Base-by-base conservation (phyloP, 2,113 vertebrate species). In the Pungitius pungitius region DNA sequence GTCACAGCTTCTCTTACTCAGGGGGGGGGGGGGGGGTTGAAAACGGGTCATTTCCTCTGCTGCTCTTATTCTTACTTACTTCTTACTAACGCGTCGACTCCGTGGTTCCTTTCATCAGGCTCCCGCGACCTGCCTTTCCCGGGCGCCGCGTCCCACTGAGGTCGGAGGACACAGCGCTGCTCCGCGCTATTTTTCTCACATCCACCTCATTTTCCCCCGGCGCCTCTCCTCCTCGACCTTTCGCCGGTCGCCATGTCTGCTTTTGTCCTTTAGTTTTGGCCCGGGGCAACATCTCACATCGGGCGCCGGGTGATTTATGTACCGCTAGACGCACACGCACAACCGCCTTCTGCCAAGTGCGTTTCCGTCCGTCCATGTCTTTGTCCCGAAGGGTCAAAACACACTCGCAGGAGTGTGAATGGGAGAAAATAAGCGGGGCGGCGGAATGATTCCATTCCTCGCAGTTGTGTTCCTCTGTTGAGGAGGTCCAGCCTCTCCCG, bases 291-390 rank as follows among this genome's bases (percentile, higher is more conserved):
- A 83, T 80, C 88, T 89, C 86, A 86, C 87, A 83, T 82, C 86
- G 33, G 55, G 72, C 22, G 73, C 78, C 72, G 70, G 77, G 74
- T 87, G 89, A 92, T 91, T 92, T 93, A 92, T 93, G 93, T 91
- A 86, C 42, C 71, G 35, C 42, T 56, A 66, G 54, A 60, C 52
- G 54, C 18, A 0, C 61, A 40, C 20, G 3, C 51, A 68, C 22
- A 54, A 47, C 47, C 52, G 33, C 33, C 35, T 55, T 26, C 35
- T 14, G 49, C 39, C 20, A 73, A 45, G 22, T 79, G 33, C 26
- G 56, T 72, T 67, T 77, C 22, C 49, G 40, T 61, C 30, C 24
- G 26, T 61, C 45, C n/a, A 39, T 42, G 4, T 20, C n/a, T 61
- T 73, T 61, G 13, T 55, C 39, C 71, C 24, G 33, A 17, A 73